Evolutionary conservation across 2,797 vertebrate genomes (phyloP), one percentile per base, ranked within the genome.

Genomic region (Champsocephalus esox): DNA sequence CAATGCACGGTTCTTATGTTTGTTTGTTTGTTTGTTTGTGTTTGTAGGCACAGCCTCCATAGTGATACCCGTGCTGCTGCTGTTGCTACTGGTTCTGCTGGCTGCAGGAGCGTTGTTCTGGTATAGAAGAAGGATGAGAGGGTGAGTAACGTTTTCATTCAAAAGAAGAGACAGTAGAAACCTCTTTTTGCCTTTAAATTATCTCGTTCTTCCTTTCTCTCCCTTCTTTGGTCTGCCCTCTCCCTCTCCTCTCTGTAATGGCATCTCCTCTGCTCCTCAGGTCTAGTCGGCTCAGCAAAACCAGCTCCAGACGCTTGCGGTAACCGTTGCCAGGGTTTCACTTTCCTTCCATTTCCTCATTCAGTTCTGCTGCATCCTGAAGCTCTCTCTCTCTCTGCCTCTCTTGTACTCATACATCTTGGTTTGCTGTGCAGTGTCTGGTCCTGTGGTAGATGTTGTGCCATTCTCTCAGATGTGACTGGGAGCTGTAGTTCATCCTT

Each of bases 51-150:
- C 97, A 0, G 95, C 96, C 5, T 97, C 97, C 61, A 97, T 98
- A 17, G 92, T 97, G 49, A 93, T 97, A 74, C 94, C 97, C 3
- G 89, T 98, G 78, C 69, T 96, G 58, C 85, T 98, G 14, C 78
- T 99, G 88, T 17, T 97, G 63, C 86, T 99, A 66, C 89, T 98
- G 83, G 51, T 96, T 62, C 91, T 98, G 10, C 85, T 98, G 85
- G 88, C 93, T 3, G 95, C 82, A 0, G 96, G 96, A 80, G 94
- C 90, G 0, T 90, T 97, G 19, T 87, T 96, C 75, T 99, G 98
- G 97, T 99, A 99, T 87, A 96, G 95, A 74, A 96, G 89, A 75
- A 93, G 97, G 73, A 96, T 97, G 92, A 96, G 95, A 91, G 97
- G 98, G 98, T 99, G 89, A 96, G 97, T 91, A 8, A 64, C 38